Evolutionary conservation across 2,888 invertebrate genomes (phyloP), one percentile per base, ranked within the genome.

Genomic region (Zaprionus bogoriensis): DNA sequence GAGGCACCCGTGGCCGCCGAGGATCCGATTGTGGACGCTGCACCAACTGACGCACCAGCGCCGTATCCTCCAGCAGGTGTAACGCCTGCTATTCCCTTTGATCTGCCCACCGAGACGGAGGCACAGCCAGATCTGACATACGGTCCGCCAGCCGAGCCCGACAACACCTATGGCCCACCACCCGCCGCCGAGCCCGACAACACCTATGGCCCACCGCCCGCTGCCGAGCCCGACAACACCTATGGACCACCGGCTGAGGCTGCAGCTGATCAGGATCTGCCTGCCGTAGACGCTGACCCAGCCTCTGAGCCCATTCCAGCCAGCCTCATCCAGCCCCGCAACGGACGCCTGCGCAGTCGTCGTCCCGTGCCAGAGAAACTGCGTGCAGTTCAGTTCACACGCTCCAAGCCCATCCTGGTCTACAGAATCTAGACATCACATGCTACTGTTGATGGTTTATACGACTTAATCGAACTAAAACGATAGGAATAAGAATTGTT

Each of bases 41-140:
- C 73, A 0, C 71, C 78, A 3, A 72, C 74, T 3, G 61, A 68
- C 3, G 69, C 74, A 2, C 30, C 78, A 5, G 84, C 87, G 7
- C 87, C 89, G 3, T 88, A 88, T 68, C 80, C 89, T 0, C 52
- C 89, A 4, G 87, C 88, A 4, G 88, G 89, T 39, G 85, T 89
- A 0, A 89, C 88, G 1, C 88, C 88, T 0, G 76, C 78, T 30
- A 65, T 88, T 7, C 77, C 88, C 0, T 89, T 89, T 41, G 87
- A 89, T 38, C 59, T 89, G 48, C 88, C 88, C 23, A 74, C 68
- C n/a, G 70, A 71, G 14, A 86, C 84, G 1, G 87, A 87, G 23
- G 74, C 76, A 3, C 81, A 77, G 30, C 88, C 89, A 3, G 86
- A 87, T 46, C 53, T 82, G 51, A 84, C 77, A 4, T 89, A 88